These are phyloP conservation scores for Protophormia terraenovae DNA, from an alignment of 2,888 invertebrate genomes.

Conservation along the genomic window DNA sequence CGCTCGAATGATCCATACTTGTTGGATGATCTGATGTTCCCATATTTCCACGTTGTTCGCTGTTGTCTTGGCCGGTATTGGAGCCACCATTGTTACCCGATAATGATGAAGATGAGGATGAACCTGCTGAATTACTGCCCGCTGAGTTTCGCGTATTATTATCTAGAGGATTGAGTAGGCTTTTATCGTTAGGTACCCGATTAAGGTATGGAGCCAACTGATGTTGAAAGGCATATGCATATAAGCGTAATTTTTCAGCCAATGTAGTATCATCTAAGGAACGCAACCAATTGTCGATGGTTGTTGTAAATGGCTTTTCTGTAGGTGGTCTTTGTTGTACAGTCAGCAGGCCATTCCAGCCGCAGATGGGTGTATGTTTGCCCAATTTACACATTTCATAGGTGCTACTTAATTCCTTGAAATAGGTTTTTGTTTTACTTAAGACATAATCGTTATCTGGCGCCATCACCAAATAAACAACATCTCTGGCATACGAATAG, in stretches of 20 bases:
- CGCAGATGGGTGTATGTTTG: constrained; percentile 93
- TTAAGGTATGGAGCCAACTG: constrained; percentile 89
- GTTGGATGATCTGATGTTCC: constrained; percentile 57
- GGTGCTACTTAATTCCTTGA: constrained; percentile 94
- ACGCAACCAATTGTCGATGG: constrained; percentile 94
- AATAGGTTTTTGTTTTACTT: constrained; percentile 91
- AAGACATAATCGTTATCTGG: constrained; percentile 94
- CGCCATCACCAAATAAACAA: constrained; percentile 96
- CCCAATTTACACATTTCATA: constrained; percentile 98
- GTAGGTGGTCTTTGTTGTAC: constrained; percentile 84
- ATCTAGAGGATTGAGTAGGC: constrained; percentile 86
- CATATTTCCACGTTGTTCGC: constrained; percentile 62
- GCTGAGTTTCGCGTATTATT: constrained; percentile 59
- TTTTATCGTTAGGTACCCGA: constrained; percentile 88
- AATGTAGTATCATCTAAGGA: constrained; percentile 90
- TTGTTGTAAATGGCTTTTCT: constrained; percentile 70
- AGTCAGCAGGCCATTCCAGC: constrained; percentile 93
- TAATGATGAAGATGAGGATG: constrained; percentile 69
- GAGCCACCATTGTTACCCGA: constrained; percentile 50
- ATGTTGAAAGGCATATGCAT: constrained; percentile 91
- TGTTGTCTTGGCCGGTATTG: constrained; percentile 27
- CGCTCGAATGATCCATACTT: constrained; percentile 68
- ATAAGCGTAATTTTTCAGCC: constrained; percentile 92
- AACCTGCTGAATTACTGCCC: constrained; percentile 52
- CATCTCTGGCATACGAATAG: constrained; percentile 95